phyloP scores from a whole-genome alignment of 2,888 invertebrate species.

The Sphaerophoria rueppellii region DNA sequence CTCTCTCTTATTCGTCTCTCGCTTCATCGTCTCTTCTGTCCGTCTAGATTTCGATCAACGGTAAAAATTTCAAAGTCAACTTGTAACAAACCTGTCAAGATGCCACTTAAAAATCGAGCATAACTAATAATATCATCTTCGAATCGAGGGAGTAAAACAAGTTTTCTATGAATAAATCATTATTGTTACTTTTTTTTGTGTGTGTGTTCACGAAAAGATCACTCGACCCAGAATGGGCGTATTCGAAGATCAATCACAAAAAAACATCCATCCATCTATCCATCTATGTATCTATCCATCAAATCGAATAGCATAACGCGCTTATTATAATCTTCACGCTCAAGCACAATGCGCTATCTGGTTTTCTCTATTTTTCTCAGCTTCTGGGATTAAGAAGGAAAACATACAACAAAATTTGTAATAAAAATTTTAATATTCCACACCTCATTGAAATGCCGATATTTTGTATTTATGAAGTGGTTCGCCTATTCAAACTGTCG shows the following conservation, averaged over 20 bases:
- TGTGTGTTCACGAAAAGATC: slow-evolving; percentile 8
- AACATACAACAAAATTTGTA: slow-evolving; percentile 33
- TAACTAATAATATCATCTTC: slow-evolving; percentile 42
- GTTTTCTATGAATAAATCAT: slow-evolving; percentile 37
- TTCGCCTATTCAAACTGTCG: slow-evolving; percentile 16
- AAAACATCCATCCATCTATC: slow-evolving; percentile 13
- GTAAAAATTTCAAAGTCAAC: slow-evolving; percentile 39
- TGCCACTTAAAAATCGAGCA: slow-evolving; percentile 26
- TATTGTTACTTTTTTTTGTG: neutral
- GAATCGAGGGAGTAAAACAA: slow-evolving; percentile 17
- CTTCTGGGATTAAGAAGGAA: slow-evolving; percentile 14
- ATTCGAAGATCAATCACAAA: slow-evolving; percentile 44
- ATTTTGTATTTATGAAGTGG: slow-evolving; percentile 48
- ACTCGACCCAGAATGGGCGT: slow-evolving; percentile 35
- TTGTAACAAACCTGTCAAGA: slow-evolving; percentile 36
- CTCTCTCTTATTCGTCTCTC: neutral
- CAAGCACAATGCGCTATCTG: neutral
- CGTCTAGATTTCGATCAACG: slow-evolving; percentile 33
- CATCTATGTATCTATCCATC: neutral
- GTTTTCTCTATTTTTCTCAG: neutral
- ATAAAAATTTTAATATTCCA: slow-evolving; percentile 30
- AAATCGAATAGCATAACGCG: slow-evolving; percentile 37
- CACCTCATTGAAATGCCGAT: slow-evolving; percentile 55
- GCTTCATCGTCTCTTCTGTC: neutral
- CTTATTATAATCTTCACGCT: slow-evolving; percentile 48